Evolutionary conservation across 2,888 invertebrate species (phyloP).

Genomic region (Strigamia crassipes): DNA sequence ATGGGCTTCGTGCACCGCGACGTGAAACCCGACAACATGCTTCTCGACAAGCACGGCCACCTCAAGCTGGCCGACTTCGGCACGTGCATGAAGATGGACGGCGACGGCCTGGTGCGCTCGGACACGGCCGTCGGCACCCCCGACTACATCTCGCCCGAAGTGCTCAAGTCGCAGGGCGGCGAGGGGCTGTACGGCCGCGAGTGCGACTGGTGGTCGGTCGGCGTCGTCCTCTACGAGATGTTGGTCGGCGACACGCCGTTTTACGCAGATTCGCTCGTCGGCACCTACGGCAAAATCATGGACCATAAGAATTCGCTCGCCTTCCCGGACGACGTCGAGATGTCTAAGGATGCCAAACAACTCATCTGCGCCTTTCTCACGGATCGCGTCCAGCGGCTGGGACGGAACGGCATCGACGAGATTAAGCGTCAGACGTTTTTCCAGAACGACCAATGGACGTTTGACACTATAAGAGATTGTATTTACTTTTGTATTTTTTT

Average conservation of each 20-base stretch:
- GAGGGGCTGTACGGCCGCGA: conserved; percentile 96
- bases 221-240: conserved; percentile 99
- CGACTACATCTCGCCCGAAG: conserved; percentile 99
- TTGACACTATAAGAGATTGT: conserved; percentile 91
- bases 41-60: conserved; percentile 92
- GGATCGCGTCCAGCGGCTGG: conserved; percentile 85
- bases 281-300: conserved; percentile 99
- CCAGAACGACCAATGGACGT: conserved; percentile 95
- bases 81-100: conserved; percentile 98
- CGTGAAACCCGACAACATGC: conserved; percentile 99
- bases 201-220: conserved; percentile 99
- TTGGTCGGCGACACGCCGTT: conserved; percentile 96
- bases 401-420: conserved; percentile 89
- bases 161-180: conserved; percentile 87
- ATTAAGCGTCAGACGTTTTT: conserved; percentile 95
- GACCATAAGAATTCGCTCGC: conserved; percentile 93
- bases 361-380: conserved; percentile 93
- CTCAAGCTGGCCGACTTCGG: conserved; percentile 99
- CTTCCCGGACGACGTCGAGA: conserved; percentile 90
- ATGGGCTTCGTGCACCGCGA: conserved; percentile 93
- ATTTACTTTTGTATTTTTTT: too few species aligned
- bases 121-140: conserved; percentile 99
- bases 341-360: conserved; percentile 72
- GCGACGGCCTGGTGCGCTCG: conserved; percentile 91
- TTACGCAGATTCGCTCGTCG: conserved; percentile 96